Percentiles rank a stretch among this genome's conserved stretches.
phyloP scores from a whole-genome alignment of 2,888 invertebrate species.

The Osmoderma eremita region DNA sequence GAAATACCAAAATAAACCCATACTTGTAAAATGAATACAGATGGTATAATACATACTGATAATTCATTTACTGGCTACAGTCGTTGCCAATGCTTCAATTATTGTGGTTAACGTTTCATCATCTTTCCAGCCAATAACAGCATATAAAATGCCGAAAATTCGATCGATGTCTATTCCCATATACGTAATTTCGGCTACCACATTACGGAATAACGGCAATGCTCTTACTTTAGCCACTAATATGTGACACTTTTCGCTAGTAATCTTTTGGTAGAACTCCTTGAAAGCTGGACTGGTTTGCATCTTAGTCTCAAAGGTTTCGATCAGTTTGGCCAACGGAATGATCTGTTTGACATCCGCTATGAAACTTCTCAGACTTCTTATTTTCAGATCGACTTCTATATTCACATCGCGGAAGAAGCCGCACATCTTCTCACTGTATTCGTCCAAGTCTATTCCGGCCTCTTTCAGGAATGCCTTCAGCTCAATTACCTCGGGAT shows the following conservation, averaged over 20 bases:
- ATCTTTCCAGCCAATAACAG: conserved; percentile 48
- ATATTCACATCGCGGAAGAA: conserved; percentile 40
- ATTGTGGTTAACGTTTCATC: conserved; percentile 14
- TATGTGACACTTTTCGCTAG: conserved; percentile 45
- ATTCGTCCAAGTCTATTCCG: conserved; percentile 43
- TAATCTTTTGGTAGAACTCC: conserved; percentile 48
- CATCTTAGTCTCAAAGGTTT: conserved; percentile 47
- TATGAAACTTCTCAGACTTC: conserved; percentile 42
- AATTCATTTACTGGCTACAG: not conserved
- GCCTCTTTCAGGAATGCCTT: conserved; percentile 43
- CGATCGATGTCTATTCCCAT: conserved; percentile 50
- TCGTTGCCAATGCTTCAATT: not conserved
- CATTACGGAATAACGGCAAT: conserved; percentile 47
- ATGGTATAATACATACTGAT: not conserved
- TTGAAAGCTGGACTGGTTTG: conserved; percentile 49
- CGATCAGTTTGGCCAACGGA: conserved; percentile 47
- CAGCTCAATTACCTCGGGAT: conserved; percentile 45
- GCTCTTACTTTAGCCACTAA: conserved; percentile 48
- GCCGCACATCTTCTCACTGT: not conserved
- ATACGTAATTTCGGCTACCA: conserved; percentile 44
- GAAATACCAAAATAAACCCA: too few relatives aligned
- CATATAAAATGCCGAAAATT: conserved; percentile 45
- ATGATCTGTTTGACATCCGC: conserved; percentile 49
- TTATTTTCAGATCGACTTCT: conserved; percentile 24
- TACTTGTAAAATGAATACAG: too few relatives aligned